Evolutionary conservation across 2,797 vertebrate genomes (phyloP), one percentile per base, ranked within the genome.

Genomic region (Anguilla pacifica): DNA sequence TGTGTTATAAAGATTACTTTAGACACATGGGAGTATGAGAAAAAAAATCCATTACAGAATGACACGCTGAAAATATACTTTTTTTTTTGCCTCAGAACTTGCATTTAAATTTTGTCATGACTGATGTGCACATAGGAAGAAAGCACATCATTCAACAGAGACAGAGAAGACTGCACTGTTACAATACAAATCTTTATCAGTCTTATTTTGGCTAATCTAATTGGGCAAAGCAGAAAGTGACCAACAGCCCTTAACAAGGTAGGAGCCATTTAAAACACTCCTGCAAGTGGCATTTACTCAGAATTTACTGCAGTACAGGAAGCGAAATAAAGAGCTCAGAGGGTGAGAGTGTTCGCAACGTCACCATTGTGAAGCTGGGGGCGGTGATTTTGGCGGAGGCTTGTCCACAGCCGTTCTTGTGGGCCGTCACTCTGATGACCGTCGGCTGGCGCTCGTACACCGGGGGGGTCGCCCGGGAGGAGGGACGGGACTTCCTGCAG

Each of bases 371-470:
- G 57, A 94, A 90, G 85, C 92, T 92, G 83, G 88, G 86, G 77
- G 87, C 72, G 57, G 90, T 89, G 88, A 95, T 79, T 93, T 91
- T 88, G 90, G 89, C 85, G 92, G 91, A 94, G 55, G 77, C 82
- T 59, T 64, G 92, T 85, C 70, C 86, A 87, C 88, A 91, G 88
- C 92, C 91, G 86, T 94, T 95, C 93, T 92, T 94, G 86, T 93
- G 94, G 91, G 92, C 89, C 77, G 25, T 90, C 85, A 93, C 89
- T 94, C 89, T 93, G 91, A 94, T 94, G 88, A 89, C 49, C 90
- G 88, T 90, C 91, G 92, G 89, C 86, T 93, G 92, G 84, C 89
- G 77, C 90, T 94, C 94, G 91, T 91, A 91, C 91, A 94, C 84
- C 11, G 43, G 77, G 5, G 9, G 85, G 85, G 57, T 89, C 79